Percentiles rank a stretch among this genome's conserved stretches.
Conservation (phyloP, 1,140 invertebrate genomes). For the Drosophila biarmipes region DNA sequence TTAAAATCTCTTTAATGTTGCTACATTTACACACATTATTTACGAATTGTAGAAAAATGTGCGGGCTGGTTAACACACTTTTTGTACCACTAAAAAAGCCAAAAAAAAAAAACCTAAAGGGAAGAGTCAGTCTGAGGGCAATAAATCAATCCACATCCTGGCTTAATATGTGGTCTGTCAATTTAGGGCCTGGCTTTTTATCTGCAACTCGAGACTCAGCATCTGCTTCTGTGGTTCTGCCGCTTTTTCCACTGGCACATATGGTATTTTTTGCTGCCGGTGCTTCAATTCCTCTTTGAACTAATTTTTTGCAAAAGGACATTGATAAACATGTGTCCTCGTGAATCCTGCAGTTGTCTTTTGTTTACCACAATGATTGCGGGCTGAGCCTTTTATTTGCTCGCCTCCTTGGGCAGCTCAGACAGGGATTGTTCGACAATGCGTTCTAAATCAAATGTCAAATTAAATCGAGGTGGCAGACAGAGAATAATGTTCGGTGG, state of each 20-base stretch:
- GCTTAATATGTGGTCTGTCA: conserved; percentile 44
- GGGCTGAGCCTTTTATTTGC: conserved; percentile 53
- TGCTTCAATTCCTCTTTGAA: conserved; percentile 8
- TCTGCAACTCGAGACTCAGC: conserved; percentile 12
- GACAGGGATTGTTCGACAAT: conserved; percentile 32
- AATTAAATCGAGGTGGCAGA: conserved; percentile 28
- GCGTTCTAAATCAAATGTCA: conserved; percentile 58
- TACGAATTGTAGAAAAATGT: background rate
- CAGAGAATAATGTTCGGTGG: background rate
- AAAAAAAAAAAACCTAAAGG: conserved; percentile 1
- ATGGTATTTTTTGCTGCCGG: conserved; percentile 5
- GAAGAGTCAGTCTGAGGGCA: conserved; percentile 9
- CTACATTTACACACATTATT: background rate
- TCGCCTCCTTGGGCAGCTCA: conserved; percentile 11
- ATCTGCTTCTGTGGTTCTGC: conserved; percentile 24
- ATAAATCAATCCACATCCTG: conserved; percentile 65
- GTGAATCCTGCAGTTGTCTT: conserved; percentile 53
- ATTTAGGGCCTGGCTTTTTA: conserved; percentile 6
- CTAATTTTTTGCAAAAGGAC: conserved; percentile 29
- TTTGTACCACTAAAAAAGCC: background rate
- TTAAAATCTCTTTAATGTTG: background rate
- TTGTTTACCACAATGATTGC: conserved; percentile 38
- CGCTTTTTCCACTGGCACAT: conserved; percentile 9
- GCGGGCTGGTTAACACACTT: conserved; percentile 4
- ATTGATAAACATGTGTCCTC: conserved; percentile 59